Evolutionary conservation across 2,113 vertebrate genomes (phyloP), one percentile per base, ranked within the genome.

Genomic region (Himantopus leucocephalus): DNA sequence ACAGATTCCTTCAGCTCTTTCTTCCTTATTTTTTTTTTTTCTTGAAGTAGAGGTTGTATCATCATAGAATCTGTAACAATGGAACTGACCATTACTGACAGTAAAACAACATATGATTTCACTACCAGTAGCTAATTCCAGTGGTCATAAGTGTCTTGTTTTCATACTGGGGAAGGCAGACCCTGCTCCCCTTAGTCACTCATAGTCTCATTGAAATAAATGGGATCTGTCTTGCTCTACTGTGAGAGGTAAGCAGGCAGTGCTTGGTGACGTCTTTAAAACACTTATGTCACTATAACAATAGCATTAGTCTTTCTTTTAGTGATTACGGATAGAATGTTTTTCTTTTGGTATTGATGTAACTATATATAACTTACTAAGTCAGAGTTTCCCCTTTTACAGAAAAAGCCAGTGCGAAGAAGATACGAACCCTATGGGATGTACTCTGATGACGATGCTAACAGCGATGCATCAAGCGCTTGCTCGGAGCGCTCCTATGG

Each of bases 381-480:
- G 62, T 41, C 43, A 5, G 30, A 10, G 27, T 93, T 90, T 93
- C 30, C 45, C 82, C 29, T 66, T 50, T 35, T 96, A 58, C 98
- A 99, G 99, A 98, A 99, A 91, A 99, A 99, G 97, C 99, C 99
- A 2, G 90, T 99, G 97, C 98, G 99, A 78, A 98, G 99, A 91
- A 94, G 99, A 60, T 99, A 99, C 4, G 99, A 99, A 68, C 99
- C 99, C 1, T 99, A 99, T 5, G 99, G 99, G 45, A 99, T 99
- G 98, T 99, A 99, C 95, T 99, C 99, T 0, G 99, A 99, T 2
- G 99, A 99, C 0, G 99, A 99, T 1, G 99, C 99, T 85, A 99
- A 99, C 97, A 99, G 99, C 0, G 99, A 99, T 0, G 99, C 99
- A 0, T 99, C 99, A 9, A 99, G 99, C 2, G 99, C 99, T 22